Evolutionary conservation across 2,797 vertebrate genomes (phyloP), one percentile per base, ranked within the genome.

Genomic region (Sebastes hubbsi): DNA sequence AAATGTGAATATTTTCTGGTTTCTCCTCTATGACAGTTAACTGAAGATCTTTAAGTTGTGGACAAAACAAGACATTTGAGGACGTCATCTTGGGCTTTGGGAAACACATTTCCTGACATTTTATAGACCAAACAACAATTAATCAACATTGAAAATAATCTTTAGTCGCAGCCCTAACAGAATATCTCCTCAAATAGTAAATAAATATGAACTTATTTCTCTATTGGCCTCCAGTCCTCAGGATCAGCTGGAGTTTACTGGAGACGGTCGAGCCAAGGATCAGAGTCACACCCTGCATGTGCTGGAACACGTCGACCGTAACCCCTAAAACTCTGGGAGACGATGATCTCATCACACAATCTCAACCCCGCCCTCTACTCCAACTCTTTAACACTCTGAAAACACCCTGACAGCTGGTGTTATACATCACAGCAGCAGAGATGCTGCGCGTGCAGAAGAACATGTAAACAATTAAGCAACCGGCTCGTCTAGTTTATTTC

Each of bases 321-420:
- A 75, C 52, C 46, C 64, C 22, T 1, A 22, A 55, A 75, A 59
- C 67, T 18, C 36, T 6, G 22, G 9, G n/a, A 66, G 22, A 65
- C 1, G 60, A 83, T 91, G 89, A 92, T 72, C 71, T 91, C 89
- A 91, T 81, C 68, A 69, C 20, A 34, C 56, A 60, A 52, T 54
- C 32, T 11, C 22, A 69, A 78, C 82, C 60, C 52, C 79, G 60
- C 86, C 90, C 84, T 75, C 58, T 16, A 27, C 65, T 65, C 34
- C 18, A 55, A 56, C 68, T 38, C 3, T 56, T 36, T 60, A 32
- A 25, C 22, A 9, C 52, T 10, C 5, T 5, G 14, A 34, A 59
- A 69, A 72, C 75, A 70, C 36, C 38, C 62, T 8, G 38, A 55
- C 79, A 87, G 63, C 81, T 75, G 64, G 65, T 75, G 25, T 13